Evolutionary conservation across 2,888 invertebrate species (phyloP), one percentile per base, ranked within the genome.

Genomic region (Pogonocherus hispidulus): DNA sequence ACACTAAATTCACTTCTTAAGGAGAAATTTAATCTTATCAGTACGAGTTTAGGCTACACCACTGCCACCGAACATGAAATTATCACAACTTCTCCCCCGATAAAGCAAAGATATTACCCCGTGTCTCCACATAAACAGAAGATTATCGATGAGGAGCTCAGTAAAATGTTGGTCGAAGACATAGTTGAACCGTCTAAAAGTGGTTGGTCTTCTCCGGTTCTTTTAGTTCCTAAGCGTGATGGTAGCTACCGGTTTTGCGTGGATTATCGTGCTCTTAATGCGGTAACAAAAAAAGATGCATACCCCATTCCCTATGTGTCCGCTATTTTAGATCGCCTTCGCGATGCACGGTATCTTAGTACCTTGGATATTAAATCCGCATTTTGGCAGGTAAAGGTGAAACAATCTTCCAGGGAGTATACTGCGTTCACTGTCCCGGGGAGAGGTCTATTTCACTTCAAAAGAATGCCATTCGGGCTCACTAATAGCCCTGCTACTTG

Each of bases 151-250:
- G 0, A 1, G 11, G 41, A 41, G 37, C 59, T 76, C 1, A 63
- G 67, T 2, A 71, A 78, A 22, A 54, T 81, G 4, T 55, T 74
- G 23, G 1, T 3, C 3, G 41, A 41, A 41, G 41, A 11, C 11
- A 41, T 41, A 9, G 11, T 41, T 11, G 41, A 41, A 41, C 41
- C 41, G 0, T 41, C 41, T 1, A 41, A 41, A 14, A 41, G 41
- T 14, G 41, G 41, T 1, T 41, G n/a, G n/a, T n/a, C n/a, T n/a
- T n/a, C n/a, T n/a, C n/a, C n/a, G n/a, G n/a, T n/a, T n/a, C n/a
- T n/a, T n/a, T n/a, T n/a, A n/a, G n/a, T 41, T 14, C 41, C 41
- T 41, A 41, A 41, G 11, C 1, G 41, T 2, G 1, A 41, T 2
- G 11, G n/a, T n/a, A 14, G 1, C 8, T 27, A 27, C 8, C 4